Evolutionary conservation across 2,888 invertebrate genomes (phyloP).

Genomic region (Orthosia gothica): DNA sequence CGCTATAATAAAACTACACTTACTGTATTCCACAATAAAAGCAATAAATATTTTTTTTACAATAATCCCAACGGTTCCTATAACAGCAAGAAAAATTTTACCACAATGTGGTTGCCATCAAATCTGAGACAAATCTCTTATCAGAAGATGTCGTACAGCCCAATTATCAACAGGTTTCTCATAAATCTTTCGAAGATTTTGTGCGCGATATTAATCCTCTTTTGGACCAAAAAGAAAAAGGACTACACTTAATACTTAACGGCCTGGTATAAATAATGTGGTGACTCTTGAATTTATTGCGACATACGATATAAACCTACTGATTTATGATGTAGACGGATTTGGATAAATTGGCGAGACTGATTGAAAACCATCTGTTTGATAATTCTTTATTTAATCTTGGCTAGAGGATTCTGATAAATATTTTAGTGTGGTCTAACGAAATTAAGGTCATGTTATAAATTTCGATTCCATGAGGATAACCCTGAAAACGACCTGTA

Average conservation of each 20-base stretch:
- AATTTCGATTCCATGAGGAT: not conserved
- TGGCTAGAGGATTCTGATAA: not conserved
- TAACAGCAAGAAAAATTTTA: slow-evolving; percentile 1
- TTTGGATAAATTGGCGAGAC: slow-evolving; percentile 25
- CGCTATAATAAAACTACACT: not conserved
- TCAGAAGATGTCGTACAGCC: slow-evolving; percentile 30
- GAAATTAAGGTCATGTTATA: not conserved
- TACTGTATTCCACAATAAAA: not conserved
- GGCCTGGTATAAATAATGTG: slow-evolving; percentile 51
- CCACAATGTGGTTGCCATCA: slow-evolving; percentile 25
- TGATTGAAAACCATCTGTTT: slow-evolving; percentile 22
- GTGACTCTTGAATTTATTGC: slow-evolving; percentile 49
- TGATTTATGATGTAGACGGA: slow-evolving; percentile 39
- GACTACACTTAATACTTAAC: slow-evolving; percentile 51
- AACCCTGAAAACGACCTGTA: too few relatives aligned
- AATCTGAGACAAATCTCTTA: slow-evolving; percentile 28
- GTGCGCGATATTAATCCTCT: slow-evolving; percentile 58
- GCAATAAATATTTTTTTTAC: slow-evolving; percentile 1
- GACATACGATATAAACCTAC: slow-evolving; percentile 22
- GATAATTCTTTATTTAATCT: slow-evolving; percentile 8
- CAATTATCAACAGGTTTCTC: slow-evolving; percentile 61
- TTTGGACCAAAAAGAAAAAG: slow-evolving; percentile 43
- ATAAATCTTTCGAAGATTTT: slow-evolving; percentile 59
- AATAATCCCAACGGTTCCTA: slow-evolving; percentile 10
- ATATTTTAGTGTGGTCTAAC: not conserved